These are phyloP conservation scores for Norana najaformis DNA, from an alignment of 2,888 invertebrate species.

Conservation along the genomic window DNA sequence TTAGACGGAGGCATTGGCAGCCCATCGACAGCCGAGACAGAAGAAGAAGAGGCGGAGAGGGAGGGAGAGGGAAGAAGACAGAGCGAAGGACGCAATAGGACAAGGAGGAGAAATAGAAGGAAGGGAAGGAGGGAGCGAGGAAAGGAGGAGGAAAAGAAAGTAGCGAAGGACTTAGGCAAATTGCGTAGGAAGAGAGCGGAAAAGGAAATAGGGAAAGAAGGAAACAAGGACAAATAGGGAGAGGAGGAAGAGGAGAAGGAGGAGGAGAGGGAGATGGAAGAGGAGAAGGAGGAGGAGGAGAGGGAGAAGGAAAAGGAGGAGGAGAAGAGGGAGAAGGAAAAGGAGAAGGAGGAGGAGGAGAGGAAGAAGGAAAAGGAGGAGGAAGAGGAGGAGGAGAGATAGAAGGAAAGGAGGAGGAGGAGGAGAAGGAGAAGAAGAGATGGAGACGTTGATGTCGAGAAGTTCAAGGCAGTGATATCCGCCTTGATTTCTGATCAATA, in stretches of 20 bases:
- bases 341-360: neutral
- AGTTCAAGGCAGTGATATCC: neutral
- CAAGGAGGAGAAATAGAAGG: neutral
- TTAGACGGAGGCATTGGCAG: neutral
- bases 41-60: neutral
- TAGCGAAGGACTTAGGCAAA: too few species aligned
- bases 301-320: neutral
- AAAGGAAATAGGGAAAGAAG: too few species aligned
- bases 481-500: conserved; percentile 2
- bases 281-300: too few species aligned
- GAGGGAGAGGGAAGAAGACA: neutral
- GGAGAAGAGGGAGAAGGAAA: neutral
- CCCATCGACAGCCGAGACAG: neutral
- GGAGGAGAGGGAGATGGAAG: neutral
- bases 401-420: neutral
- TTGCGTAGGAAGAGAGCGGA: too few species aligned
- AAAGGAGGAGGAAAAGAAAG: neutral
- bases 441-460: neutral
- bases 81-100: too few species aligned
- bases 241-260: too few species aligned
- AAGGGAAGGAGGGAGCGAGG: neutral
- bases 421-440: neutral
- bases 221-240: too few species aligned
- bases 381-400: neutral
- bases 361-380: too few species aligned